Conservation (phyloP, 2,888 invertebrate species). For the Acrocyrtus sp. region DNA sequence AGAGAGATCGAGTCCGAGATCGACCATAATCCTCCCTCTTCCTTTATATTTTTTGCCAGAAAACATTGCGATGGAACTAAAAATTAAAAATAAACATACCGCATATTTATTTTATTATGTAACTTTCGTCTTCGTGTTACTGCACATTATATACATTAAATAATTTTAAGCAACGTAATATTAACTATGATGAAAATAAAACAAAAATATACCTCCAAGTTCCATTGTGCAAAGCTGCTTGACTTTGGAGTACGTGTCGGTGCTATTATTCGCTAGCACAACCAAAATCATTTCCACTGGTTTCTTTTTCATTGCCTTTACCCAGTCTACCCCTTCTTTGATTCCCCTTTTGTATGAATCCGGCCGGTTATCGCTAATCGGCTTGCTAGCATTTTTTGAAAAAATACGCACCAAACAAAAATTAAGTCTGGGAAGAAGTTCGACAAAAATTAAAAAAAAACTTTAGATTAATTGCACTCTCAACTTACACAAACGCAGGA, state of each 20-base stretch:
- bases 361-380: not conserved
- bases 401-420: slow-evolving; percentile 27
- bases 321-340: slow-evolving; percentile 21
- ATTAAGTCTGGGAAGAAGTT: too few species aligned
- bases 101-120: too few species aligned
- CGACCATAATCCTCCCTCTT: slow-evolving; percentile 34
- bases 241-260: slow-evolving; percentile 70
- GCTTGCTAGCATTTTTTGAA: not conserved
- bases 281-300: slow-evolving; percentile 67
- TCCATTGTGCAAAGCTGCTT: slow-evolving; percentile 66
- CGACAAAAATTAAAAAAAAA: slow-evolving; percentile 12
- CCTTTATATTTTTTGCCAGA: slow-evolving; percentile 65
- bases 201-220: slow-evolving; percentile 44
- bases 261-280: slow-evolving; percentile 68
- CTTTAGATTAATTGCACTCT: not conserved
- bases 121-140: too few species aligned
- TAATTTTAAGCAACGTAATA: not conserved
- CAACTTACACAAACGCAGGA: too few species aligned
- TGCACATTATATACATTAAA: not conserved
- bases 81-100: slow-evolving; percentile 57
- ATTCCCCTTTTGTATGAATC: slow-evolving; percentile 32
- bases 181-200: not conserved
- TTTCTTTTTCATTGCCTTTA: slow-evolving; percentile 36
- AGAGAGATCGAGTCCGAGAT: slow-evolving; percentile 71
- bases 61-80: slow-evolving; percentile 69